Percentiles rank a stretch among this genome's conserved stretches.
Evolutionary conservation across 2,797 vertebrate genomes (phyloP).

Genomic region (Tiaroga cobitis): DNA sequence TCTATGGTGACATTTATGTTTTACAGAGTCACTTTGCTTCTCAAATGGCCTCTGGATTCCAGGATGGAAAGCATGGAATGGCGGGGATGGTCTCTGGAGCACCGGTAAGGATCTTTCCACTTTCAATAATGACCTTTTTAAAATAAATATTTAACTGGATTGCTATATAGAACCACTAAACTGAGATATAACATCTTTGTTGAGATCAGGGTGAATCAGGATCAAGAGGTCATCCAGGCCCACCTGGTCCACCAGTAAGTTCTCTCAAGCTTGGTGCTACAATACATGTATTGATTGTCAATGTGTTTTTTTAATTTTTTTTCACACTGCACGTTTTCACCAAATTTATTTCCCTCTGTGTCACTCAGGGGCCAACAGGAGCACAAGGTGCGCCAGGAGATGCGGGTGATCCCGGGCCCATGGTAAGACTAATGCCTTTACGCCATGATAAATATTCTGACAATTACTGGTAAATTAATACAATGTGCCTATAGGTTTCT

Average conservation of each 20-base stretch:
- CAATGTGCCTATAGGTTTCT: neutral
- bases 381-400: constrained; percentile 90
- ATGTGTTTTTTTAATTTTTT: no score
- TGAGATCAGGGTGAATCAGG: constrained; percentile 87
- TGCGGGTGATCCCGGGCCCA: constrained; percentile 78
- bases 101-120: constrained; percentile 77
- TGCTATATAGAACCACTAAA: neutral
- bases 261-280: neutral
- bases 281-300: neutral
- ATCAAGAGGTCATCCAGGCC: constrained; percentile 87
- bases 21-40: constrained; percentile 80
- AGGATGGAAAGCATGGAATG: constrained; percentile 85
- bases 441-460: neutral
- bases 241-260: constrained; percentile 84
- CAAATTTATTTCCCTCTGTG: constrained; percentile 16
- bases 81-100: constrained; percentile 84
- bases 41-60: constrained; percentile 88
- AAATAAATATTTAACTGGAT: neutral
- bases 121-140: neutral
- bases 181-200: neutral
- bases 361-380: constrained; percentile 84
- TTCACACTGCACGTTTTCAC: neutral
- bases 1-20: neutral
- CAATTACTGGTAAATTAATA: neutral
- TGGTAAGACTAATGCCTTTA: constrained; percentile 64